phyloP scores from a whole-genome alignment of 2,113 vertebrate species.

The Pelmatolapia mariae region DNA sequence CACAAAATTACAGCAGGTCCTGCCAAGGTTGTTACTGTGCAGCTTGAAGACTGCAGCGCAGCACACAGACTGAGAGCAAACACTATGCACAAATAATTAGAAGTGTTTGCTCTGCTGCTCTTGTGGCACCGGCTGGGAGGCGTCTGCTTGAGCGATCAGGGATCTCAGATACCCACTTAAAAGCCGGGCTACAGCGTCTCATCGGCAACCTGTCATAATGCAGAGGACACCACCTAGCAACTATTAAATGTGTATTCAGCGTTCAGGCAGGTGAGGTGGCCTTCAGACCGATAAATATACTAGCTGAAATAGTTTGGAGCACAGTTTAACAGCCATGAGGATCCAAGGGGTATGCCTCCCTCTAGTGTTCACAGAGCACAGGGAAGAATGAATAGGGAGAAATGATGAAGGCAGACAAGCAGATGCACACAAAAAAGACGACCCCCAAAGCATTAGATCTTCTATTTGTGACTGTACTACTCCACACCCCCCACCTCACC shows the following conservation, averaged over 20 bases:
- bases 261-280: not conserved
- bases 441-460: not conserved
- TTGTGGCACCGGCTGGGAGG: not conserved
- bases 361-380: constrained; percentile 8
- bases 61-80: not conserved
- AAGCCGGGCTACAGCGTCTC: not conserved
- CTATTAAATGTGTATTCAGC: not conserved
- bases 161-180: not conserved
- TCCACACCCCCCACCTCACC: fast-evolving
- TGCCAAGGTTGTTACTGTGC: constrained; percentile 37
- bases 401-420: not conserved
- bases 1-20: not conserved
- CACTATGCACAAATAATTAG: not conserved
- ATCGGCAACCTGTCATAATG: not conserved
- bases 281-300: not conserved
- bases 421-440: not conserved
- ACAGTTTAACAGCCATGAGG: not conserved
- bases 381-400: not conserved
- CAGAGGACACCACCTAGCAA: not conserved
- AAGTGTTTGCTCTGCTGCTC: constrained; percentile 8
- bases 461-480: not conserved
- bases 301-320: not conserved
- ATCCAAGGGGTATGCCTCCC: not conserved
- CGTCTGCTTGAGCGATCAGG: not conserved
- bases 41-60: constrained; percentile 8